Base-by-base conservation (phyloP, 2,797 vertebrate genomes). In the Todus mexicanus region DNA sequence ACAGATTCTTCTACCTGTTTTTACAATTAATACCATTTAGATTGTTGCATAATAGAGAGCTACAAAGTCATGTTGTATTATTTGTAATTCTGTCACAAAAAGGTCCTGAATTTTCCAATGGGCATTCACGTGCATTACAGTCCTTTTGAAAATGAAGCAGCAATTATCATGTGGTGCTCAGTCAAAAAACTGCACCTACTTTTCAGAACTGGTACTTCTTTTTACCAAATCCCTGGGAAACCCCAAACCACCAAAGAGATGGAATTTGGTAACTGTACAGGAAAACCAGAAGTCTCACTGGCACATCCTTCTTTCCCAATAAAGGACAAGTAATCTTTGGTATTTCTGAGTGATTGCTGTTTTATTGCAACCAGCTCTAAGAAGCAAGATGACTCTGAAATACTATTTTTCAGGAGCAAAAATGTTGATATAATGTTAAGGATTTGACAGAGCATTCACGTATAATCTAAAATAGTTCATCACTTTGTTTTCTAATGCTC, bases 41-140 rank as follows among this genome's bases (percentile, higher is more conserved):
- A 43, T 33, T 48, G 15, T 22, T 22, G 18, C 20, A 50, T 19
- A 53, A 60, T 16, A 11, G 11, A n/a, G 37, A 64, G 33, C 57
- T 35, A 31, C 7, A 15, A 80, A 18, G 25, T 23, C 19, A n/a
- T 47, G 56, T 9, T 22, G 4, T 6, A 20, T 54, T 53, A 27
- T 59, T 42, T 73, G 23, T 15, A 69, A 73, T 40, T 69, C 70
- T 69, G 29, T 20, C 47, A 56, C 29, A 45, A 42, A 69, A 76
- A 10, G 5, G 8, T 53, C 17, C 11, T 11, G 27, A 54, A 59
- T 57, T 77, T 56, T 54, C 45, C 50, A 73, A n/a, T 15, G n/a
- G 4, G 11, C 12, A 15, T 61, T 76, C 15, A 53, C 0, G 0
- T 15, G 26, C 22, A 12, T 31, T 20, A 21, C 3, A 4, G 11